Evolutionary conservation across 2,113 vertebrate species (phyloP).

Genomic region (Mellivora capensis): DNA sequence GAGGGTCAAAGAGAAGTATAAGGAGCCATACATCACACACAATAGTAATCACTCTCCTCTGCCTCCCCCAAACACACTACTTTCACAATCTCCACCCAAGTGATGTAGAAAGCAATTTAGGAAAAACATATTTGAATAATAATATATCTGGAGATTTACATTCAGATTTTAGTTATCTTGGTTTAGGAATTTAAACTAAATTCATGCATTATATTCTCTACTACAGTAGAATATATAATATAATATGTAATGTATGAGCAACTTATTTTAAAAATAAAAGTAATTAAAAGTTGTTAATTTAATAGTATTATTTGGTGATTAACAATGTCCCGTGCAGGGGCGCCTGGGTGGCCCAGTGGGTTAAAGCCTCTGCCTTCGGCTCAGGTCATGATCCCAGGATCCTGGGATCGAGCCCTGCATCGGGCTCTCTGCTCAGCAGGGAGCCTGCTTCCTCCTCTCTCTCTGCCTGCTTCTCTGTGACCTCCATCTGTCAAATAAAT

Average conservation of each 20-base stretch:
- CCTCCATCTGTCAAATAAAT: too few species aligned
- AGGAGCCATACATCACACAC: background rate
- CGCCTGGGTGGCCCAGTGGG: too few species aligned
- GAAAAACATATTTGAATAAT: background rate
- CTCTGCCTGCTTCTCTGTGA: too few species aligned
- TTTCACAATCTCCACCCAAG: background rate
- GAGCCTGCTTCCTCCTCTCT: too few species aligned
- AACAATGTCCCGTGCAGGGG: background rate
- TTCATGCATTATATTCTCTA: background rate
- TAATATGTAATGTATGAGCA: background rate
- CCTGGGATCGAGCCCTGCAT: too few species aligned
- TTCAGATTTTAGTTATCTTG: background rate
- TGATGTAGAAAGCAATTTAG: background rate
- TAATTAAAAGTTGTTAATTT: background rate
- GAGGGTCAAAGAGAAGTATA: background rate
- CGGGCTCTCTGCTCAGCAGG: too few species aligned
- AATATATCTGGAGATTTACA: background rate
- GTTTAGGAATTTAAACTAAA: background rate
- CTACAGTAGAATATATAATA: background rate
- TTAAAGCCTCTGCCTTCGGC: too few species aligned
- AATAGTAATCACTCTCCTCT: background rate
- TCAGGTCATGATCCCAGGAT: too few species aligned
- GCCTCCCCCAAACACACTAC: rapidly evolving
- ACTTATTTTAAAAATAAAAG: background rate
- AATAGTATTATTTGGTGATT: background rate